phyloP scores from a whole-genome alignment of 2,888 invertebrate species.

The Eumerus sabulonum region DNA sequence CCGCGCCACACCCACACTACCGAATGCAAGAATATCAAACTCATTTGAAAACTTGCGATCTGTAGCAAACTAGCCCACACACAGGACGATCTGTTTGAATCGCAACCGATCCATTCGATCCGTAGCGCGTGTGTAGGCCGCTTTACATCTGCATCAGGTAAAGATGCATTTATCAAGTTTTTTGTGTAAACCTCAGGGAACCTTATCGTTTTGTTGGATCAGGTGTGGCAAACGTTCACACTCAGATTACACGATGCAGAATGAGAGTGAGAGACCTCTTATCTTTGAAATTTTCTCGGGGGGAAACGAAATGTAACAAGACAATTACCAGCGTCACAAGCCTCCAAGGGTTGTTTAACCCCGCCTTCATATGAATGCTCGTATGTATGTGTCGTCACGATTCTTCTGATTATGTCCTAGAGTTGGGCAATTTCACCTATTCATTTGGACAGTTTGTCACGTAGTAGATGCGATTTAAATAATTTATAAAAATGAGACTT shows the following conservation, averaged over 20 bases:
- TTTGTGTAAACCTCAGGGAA: conserved; percentile 4
- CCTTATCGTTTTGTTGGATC: conserved; percentile 60
- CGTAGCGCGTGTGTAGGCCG: no score
- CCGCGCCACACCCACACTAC: no score
- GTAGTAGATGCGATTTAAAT: conserved; percentile 65
- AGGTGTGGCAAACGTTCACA: conserved; percentile 53
- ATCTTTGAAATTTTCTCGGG: conserved; percentile 20
- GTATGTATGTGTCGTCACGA: background rate
- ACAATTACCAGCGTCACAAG: conserved; percentile 26
- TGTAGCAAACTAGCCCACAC: no score
- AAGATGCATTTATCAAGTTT: conserved; percentile 38
- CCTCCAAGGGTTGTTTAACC: conserved; percentile 50
- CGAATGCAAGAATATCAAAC: no score
- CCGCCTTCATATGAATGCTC: conserved; percentile 28
- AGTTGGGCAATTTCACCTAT: conserved; percentile 52
- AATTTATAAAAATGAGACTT: conserved; percentile 55
- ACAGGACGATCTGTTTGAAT: no score
- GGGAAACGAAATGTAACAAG: conserved; percentile 13
- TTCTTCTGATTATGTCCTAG: conserved; percentile 6
- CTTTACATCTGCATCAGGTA: conserved; percentile 22
- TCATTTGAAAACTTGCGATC: no score
- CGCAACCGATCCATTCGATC: no score
- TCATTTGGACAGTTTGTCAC: conserved; percentile 59
- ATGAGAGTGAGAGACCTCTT: conserved; percentile 28
- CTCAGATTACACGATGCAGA: conserved; percentile 4